phyloP scores from a whole-genome alignment of 1,140 invertebrate genomes.

The Drosophila grimshawi region DNA sequence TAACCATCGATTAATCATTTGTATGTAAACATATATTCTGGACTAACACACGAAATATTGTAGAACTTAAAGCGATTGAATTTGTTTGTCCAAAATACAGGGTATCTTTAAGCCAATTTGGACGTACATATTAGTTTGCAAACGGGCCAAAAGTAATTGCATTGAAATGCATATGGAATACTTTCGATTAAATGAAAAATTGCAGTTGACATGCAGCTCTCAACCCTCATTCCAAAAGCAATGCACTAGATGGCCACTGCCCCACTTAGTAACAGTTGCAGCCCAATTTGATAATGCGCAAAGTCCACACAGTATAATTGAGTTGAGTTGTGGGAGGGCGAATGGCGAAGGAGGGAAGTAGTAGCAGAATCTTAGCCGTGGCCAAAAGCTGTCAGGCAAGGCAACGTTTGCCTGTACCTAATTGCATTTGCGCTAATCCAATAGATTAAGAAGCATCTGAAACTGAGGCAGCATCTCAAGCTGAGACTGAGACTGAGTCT shows the following conservation, averaged over 20 bases:
- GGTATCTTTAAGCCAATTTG: neutral
- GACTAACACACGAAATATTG: no score
- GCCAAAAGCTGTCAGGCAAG: constrained; percentile 36
- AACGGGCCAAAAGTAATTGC: constrained; percentile 49
- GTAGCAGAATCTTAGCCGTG: constrained; percentile 1
- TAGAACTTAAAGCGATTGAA: no score
- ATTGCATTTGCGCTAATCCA: constrained; percentile 78
- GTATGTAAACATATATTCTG: no score
- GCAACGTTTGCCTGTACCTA: constrained; percentile 60
- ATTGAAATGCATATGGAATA: constrained; percentile 35
- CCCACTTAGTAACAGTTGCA: constrained; percentile 17
- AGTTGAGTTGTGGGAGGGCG: constrained; percentile 37
- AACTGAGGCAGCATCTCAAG: constrained; percentile 15
- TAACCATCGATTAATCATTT: no score
- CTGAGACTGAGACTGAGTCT: neutral
- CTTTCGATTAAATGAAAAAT: constrained; percentile 31
- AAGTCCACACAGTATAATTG: constrained; percentile 64
- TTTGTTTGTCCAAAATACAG: neutral
- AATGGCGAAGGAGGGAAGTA: neutral
- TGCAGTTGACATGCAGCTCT: constrained; percentile 13
- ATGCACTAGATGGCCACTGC: neutral
- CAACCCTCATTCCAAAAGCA: neutral
- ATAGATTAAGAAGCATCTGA: constrained; percentile 71
- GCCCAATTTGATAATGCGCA: constrained; percentile 49
- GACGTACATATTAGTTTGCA: constrained; percentile 15